phyloP scores from a whole-genome alignment of 2,888 invertebrate species.

The Spialia ferax region DNA sequence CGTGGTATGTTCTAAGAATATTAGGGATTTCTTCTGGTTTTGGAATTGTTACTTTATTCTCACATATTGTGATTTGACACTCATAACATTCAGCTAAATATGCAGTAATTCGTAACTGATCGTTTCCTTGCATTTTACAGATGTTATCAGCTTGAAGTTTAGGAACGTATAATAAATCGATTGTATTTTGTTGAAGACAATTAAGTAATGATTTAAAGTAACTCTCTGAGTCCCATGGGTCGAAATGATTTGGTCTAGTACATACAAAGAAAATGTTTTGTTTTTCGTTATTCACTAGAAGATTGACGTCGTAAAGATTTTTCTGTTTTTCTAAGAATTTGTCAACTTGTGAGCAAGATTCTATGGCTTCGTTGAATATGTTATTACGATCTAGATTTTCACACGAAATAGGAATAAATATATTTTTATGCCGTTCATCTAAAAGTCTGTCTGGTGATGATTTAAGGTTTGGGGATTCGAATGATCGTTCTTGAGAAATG shows the following conservation, averaged over 20 bases:
- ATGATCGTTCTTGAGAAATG: background rate
- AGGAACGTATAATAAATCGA: slow-evolving; percentile 42
- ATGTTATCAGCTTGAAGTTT: slow-evolving; percentile 47
- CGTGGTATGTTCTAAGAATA: slow-evolving; percentile 46
- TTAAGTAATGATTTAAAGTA: no score
- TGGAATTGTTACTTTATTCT: slow-evolving; percentile 48
- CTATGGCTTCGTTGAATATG: slow-evolving; percentile 49
- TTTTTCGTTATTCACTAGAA: no score
- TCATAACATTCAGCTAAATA: slow-evolving; percentile 51
- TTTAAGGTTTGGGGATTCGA: slow-evolving; percentile 44
- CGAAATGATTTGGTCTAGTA: no score
- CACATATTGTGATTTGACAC: slow-evolving; percentile 50
- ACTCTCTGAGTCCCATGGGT: no score
- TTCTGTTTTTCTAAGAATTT: slow-evolving; percentile 47
- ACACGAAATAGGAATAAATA: slow-evolving; percentile 50
- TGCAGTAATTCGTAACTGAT: slow-evolving; percentile 50
- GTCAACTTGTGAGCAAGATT: slow-evolving; percentile 46
- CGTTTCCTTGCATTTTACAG: slow-evolving; percentile 46
- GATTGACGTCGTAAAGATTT: slow-evolving; percentile 46
- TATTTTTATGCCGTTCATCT: slow-evolving; percentile 50
- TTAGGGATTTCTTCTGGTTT: slow-evolving; percentile 49
- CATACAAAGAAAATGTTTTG: no score
- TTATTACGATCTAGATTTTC: slow-evolving; percentile 45
- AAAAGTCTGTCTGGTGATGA: slow-evolving; percentile 48
- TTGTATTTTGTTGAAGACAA: no score